phyloP scores from a whole-genome alignment of 1,140 invertebrate species.

The Anagrus nilaparvatae region DNA sequence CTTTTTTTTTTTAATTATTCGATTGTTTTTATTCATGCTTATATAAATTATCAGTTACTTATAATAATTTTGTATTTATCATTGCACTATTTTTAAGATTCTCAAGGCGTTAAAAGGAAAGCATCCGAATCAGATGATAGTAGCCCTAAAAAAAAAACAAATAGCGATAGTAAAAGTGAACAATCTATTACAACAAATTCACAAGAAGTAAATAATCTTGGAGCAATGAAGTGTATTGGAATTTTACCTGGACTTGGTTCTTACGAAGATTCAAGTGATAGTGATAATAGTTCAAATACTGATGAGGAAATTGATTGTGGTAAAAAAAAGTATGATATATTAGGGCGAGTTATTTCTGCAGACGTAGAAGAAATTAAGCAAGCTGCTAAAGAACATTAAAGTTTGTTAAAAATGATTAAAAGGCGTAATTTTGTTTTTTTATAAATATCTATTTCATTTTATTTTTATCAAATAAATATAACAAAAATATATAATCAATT shows the following conservation, averaged over 20 bases:
- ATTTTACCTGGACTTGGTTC: slow-evolving; percentile 66
- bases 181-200: background rate
- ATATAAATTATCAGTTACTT: slow-evolving; percentile 4
- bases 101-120: slow-evolving; percentile 47
- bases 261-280: slow-evolving; percentile 63
- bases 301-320: slow-evolving; percentile 43
- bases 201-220: slow-evolving; percentile 8
- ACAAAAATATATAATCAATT: slow-evolving; percentile 13
- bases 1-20: too few relatives aligned
- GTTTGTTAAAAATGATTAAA: slow-evolving; percentile 19
- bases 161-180: background rate
- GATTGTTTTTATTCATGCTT: too few relatives aligned
- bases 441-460: slow-evolving; percentile 12
- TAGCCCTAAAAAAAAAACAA: slow-evolving; percentile 1
- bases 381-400: slow-evolving; percentile 8
- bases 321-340: slow-evolving; percentile 42
- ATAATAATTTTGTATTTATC: background rate
- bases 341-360: slow-evolving; percentile 43
- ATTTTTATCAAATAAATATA: slow-evolving; percentile 11
- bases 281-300: slow-evolving; percentile 49
- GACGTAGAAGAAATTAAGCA: slow-evolving; percentile 13
- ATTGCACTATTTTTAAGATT: background rate
- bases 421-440: slow-evolving; percentile 28
- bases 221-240: slow-evolving; percentile 54
- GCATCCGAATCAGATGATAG: slow-evolving; percentile 42